Evolutionary conservation across 2,113 vertebrate genomes (phyloP), one percentile per base, ranked within the genome.

Genomic region (Danionella cerebrum): DNA sequence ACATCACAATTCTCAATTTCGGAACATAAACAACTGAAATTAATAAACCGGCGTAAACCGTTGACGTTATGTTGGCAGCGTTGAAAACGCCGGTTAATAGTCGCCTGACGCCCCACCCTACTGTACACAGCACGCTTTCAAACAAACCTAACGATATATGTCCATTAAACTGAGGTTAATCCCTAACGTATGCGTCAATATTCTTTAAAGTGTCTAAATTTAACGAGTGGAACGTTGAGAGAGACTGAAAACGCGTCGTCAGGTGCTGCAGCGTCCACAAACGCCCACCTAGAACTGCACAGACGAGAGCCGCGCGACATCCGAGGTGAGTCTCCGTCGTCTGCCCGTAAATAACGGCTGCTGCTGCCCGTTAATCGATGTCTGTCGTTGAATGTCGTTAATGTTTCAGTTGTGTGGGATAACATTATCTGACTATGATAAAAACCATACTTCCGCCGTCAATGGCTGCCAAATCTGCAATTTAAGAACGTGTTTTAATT

Each of bases 301-400:
- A 16, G 51, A 47, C 59, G 25, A 21, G 65, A 67, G 54, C 55
- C 12, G 21, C 33, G 41, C 33, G 36, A 21, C 47, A 69, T 65
- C 65, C 67, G 66, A 71, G 68, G 73, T 71, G 62, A 67, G 53
- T 54, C 31, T 67, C 55, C 21, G 50, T 67, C 27, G 48, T 48
- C 10, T 38, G 16, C 6, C n/a, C 18, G 21, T 65, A 38, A 6
- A 60, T 27, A 33, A 33, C 35, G 38, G 45, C n/a, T 45, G 11
- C 13, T 21, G 24, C 13, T 19, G 21, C 47, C 21, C 42, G 5
- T 69, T 47, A 45, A 10, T 45, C 3, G 14, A n/a, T 57, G 36
- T 36, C 18, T 25, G 21, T 36, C 24, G 19, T 9, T 3, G 14
- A 33, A 45, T 57, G 24, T 66, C 14, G 27, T 31, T 44, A 25